Conservation (phyloP, 2,888 invertebrate genomes). For the Ceratothoa steindachneri region DNA sequence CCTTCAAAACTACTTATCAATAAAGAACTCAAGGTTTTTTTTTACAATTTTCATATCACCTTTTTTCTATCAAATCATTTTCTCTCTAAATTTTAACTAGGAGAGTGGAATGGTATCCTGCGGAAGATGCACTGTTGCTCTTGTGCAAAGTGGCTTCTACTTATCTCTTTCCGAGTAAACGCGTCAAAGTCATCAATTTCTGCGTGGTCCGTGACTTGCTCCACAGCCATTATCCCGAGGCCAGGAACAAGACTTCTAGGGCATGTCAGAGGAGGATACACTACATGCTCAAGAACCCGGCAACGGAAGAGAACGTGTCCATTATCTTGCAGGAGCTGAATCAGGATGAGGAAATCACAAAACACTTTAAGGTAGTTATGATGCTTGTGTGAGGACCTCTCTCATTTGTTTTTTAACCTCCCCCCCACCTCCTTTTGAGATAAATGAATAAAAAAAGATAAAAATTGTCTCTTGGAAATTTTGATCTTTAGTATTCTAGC, state of each 20-base stretch:
- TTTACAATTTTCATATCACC: too few species aligned
- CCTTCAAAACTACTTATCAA: too few species aligned
- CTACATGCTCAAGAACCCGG: conserved; percentile 62
- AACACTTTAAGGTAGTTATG: conserved; percentile 32
- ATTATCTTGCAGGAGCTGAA: conserved; percentile 62
- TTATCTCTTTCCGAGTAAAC: conserved; percentile 40
- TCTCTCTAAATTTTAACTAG: too few species aligned
- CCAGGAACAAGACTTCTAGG: conserved; percentile 65
- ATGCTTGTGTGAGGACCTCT: not conserved
- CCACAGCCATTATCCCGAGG: conserved; percentile 52
- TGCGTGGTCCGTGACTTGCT: conserved; percentile 51
- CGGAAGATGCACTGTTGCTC: conserved; percentile 67
- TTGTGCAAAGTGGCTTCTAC: conserved; percentile 62
- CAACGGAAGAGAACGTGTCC: conserved; percentile 61
- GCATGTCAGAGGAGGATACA: conserved; percentile 65
- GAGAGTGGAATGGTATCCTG: conserved; percentile 62
- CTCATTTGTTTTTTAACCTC: too few species aligned
- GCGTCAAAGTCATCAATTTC: conserved; percentile 47
- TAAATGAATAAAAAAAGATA: too few species aligned
- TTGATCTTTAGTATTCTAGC: too few species aligned
- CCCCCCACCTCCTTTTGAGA: too few species aligned
- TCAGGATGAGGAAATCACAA: conserved; percentile 57
- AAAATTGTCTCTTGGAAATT: too few species aligned
- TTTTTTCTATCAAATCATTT: too few species aligned
- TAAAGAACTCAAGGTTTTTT: too few species aligned